A percentile compares a stretch with the other conserved stretches of the same genome.
Evolutionary conservation across 2,888 invertebrate species (phyloP).

Genomic region (Cheiracanthium punctorium): DNA sequence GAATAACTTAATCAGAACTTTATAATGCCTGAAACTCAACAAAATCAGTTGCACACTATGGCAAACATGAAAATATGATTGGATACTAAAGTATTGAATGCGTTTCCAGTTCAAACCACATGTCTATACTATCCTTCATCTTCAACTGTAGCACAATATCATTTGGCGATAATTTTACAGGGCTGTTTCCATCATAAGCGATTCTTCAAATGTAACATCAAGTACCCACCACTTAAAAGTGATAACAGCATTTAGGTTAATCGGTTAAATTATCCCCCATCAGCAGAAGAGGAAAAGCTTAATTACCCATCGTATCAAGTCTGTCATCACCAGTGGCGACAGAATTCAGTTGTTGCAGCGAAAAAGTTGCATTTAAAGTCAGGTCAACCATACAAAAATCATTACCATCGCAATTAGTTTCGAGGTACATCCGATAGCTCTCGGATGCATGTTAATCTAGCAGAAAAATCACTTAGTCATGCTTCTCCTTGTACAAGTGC

Average conservation of each 20-base stretch:
- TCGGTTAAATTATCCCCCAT: neutral
- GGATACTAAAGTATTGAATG: no score
- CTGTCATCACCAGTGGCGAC: slow-evolving; percentile 6
- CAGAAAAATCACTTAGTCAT: slow-evolving; percentile 10
- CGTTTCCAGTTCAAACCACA: no score
- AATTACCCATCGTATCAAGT: slow-evolving; percentile 1
- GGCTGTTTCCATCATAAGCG: no score
- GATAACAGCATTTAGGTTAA: neutral
- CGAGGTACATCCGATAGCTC: neutral
- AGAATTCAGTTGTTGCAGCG: neutral
- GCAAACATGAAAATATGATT: no score
- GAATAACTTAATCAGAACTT: no score
- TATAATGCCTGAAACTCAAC: no score
- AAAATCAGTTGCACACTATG: no score
- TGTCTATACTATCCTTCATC: no score
- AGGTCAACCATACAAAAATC: neutral
- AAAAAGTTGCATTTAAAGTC: neutral
- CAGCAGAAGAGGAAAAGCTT: neutral
- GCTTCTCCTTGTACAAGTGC: neutral
- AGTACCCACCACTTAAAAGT: no score
- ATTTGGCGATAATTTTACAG: no score
- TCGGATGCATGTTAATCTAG: neutral
- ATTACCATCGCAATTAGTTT: slow-evolving; percentile 8
- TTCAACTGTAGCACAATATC: no score
- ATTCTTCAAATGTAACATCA: no score